Base-by-base conservation (phyloP, 1,140 invertebrate genomes). In the Elymnias hypermnestra region DNA sequence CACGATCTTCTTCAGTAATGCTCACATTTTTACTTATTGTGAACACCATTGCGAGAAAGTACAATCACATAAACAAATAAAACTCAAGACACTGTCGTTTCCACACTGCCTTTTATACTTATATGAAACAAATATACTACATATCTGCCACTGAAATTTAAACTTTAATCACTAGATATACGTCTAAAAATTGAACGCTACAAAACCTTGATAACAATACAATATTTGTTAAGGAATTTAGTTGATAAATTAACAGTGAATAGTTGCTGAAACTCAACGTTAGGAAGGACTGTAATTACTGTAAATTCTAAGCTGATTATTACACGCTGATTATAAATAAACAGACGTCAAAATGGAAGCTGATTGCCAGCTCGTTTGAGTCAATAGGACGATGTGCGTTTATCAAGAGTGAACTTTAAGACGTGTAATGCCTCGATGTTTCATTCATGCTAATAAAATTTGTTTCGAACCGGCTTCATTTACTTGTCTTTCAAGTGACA, bases 21-120 rank as follows among this genome's bases (percentile, higher is more conserved):
- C 52, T 53, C 9, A 57, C 26, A 38, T 41, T 50, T 44, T 52
- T 54, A 8, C 38, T 53, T 26, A 64, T 54, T 13, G 51, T 57
- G 46, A 51, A 64, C 40, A 64, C 51, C 61, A 64, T 57, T 43
- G 23, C 40, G 8, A 33, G 6, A 33, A 37, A 10, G 14, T 3
- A 31, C 28, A 45, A 31, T 53, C 5, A 46, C 13, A 40, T 35
- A 39, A 55, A 43, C 8, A 51, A 47, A 47, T 22, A 40, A 31
- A 26, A 44, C 28, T 6, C 49, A 40, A 31, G 23, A 29, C 39
- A 43, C 40, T n/a, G 31, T 6, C 6, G 23, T 17, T 17, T 28
- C 15, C 10, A 40, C 17, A 22, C 37, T n/a, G 7, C 15, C 37
- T 39, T 45, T 15, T 40, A 45, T 52, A 45, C 18, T 38, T 18